Evolutionary conservation across 2,113 vertebrate genomes (phyloP), one percentile per base, ranked within the genome.

Genomic region (Eubucco bourcierii): DNA sequence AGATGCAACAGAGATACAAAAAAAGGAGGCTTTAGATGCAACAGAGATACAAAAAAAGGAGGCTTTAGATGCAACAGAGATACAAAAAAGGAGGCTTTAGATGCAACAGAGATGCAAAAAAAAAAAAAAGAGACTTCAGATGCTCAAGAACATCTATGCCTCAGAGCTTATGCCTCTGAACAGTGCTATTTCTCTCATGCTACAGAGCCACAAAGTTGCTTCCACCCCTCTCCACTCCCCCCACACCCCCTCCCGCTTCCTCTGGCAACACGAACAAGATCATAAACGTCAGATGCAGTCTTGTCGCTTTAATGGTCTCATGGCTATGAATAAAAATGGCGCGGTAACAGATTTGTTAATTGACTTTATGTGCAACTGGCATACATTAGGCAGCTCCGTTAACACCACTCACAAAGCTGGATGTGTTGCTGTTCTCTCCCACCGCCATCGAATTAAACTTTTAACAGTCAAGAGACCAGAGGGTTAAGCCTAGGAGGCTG

Each of bases 401-500:
- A 94, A 34, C 34, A 73, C 68, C 27, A 28, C 81, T 84, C 23
- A 74, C 56, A 90, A 95, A 94, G 95, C 87, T 83, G 70, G 75
- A 92, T 68, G 66, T 61, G 56, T 71, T 41, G 66, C 94, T 84
- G 77, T 87, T 93, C 87, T 84, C 89, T 95, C 95, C 89, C 71
- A 80, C 63, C 19, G 34, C 71, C 61, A 31, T 76, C 78, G n/a
- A 84, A 87, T 96, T 94, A 79, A 96, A 97, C 94, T 94, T 96
- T 94, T 80, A 94, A 94, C 91, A 91, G 74, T 80, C 46, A 50
- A 94, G 95, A 95, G 91, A 90, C 90, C 95, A 80, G 92, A 95
- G 96, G 96, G 95, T 97, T 96, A 97, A 97, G 90, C 93, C 95
- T 94, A 78, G 96, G 96, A 97, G 95, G 96, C 94, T 96, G 80